phyloP scores from a whole-genome alignment of 2,113 vertebrate genomes.

The Rhinolophus ferrumequinum region DNA sequence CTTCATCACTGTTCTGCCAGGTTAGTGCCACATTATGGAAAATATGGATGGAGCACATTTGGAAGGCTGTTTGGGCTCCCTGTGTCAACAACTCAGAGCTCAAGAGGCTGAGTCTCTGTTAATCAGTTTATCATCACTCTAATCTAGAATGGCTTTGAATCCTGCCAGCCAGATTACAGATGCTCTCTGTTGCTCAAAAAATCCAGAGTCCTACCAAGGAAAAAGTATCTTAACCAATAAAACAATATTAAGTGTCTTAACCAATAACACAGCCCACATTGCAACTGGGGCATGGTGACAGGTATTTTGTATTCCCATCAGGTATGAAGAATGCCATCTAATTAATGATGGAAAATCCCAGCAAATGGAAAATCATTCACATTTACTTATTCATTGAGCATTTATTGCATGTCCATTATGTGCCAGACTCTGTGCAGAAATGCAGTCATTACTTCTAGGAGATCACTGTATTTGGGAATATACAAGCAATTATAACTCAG shows the following conservation, averaged over 20 bases:
- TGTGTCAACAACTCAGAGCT: background rate
- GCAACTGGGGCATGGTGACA: background rate
- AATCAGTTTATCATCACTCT: background rate
- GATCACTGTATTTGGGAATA: background rate
- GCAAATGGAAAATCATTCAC: background rate
- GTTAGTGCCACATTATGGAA: background rate
- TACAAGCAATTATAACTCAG: background rate
- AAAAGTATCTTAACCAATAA: background rate
- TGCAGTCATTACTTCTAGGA: background rate
- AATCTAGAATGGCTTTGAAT: background rate
- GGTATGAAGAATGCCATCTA: conserved; percentile 19
- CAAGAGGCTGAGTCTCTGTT: background rate
- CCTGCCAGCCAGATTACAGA: background rate
- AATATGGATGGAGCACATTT: background rate
- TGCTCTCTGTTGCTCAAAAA: background rate
- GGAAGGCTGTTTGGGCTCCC: background rate
- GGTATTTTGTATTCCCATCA: background rate
- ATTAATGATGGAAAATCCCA: background rate
- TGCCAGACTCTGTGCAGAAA: background rate
- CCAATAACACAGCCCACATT: background rate
- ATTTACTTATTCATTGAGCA: background rate
- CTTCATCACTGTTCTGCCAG: background rate
- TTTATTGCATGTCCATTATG: background rate
- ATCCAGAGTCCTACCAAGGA: background rate
- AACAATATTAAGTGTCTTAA: background rate